A percentile compares a stretch with the other conserved stretches of the same genome.
These are phyloP conservation scores for Troides aeacus DNA, from an alignment of 2,888 invertebrate genomes.

Conservation along the genomic window DNA sequence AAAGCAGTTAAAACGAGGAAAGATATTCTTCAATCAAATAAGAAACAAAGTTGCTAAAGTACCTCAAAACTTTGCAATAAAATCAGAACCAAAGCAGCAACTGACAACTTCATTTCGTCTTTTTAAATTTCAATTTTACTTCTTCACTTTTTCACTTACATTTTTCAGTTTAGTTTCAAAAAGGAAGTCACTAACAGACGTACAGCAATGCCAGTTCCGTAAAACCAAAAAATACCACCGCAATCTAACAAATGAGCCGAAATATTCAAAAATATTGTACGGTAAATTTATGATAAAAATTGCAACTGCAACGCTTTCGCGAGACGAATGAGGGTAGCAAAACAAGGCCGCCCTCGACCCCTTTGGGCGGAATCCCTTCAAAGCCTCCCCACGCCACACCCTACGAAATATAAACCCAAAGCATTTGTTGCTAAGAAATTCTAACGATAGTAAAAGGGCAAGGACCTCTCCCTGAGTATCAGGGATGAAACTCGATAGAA, in stretches of 20 bases:
- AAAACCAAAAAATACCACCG: background rate
- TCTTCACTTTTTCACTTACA: background rate
- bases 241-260: background rate
- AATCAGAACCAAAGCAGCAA: slow-evolving; percentile 1
- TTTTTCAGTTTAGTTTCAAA: slow-evolving; percentile 13
- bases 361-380: slow-evolving; percentile 46
- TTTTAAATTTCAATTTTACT: slow-evolving; percentile 12
- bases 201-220: background rate
- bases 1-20: background rate
- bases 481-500: slow-evolving; percentile 3
- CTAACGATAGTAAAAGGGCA: slow-evolving; percentile 36
- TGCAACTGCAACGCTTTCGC: slow-evolving; percentile 45
- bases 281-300: slow-evolving; percentile 33
- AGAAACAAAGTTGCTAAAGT: background rate
- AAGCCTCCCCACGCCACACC: slow-evolving; percentile 46
- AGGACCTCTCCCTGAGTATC: slow-evolving; percentile 23
- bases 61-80: slow-evolving; percentile 11
- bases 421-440: slow-evolving; percentile 47
- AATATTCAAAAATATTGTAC: slow-evolving; percentile 7
- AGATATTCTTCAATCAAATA: background rate
- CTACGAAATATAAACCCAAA: slow-evolving; percentile 39
- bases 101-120: background rate
- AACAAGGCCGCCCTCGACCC: slow-evolving; percentile 41
- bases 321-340: slow-evolving; percentile 44
- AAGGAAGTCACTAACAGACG: background rate